Base-by-base conservation (phyloP, 2,113 vertebrate genomes). In the Microtus montanus region DNA sequence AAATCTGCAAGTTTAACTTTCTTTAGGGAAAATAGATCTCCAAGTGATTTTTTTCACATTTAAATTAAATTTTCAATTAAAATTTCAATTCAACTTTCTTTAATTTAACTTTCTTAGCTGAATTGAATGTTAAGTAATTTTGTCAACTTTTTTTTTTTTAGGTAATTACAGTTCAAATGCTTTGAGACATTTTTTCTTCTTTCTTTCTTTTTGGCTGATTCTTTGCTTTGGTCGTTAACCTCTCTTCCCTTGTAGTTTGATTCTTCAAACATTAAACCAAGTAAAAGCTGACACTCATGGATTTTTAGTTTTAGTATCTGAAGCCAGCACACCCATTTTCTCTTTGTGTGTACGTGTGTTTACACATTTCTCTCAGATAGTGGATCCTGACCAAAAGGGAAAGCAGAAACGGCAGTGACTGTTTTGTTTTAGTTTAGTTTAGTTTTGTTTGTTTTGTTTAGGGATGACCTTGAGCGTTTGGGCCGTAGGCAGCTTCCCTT, bases 101-200 rank as follows among this genome's bases (percentile, higher is more conserved):
- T n/a, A 83, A 38, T 77, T 61, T 70, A 94, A 71, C 9, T 49
- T 93, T 82, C 35, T 92, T 90, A n/a, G n/a, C n/a, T 26, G 64
- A 82, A 83, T 82, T 93, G 82, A 61, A 41, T 33, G 82, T 82
- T 92, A 90, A 90, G 38, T 75, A 85, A 90, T 87, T 94, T 78
- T 6, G 80, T 89, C n/a, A 30, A 68, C 13, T 33, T 93, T 13
- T 49, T 33, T 93, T 13, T 49, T 87, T 12, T 12, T 47, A 85
- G 5, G 35, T 54, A 90, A 94, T 68, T 74, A 44, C 0, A 87
- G 12, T 80, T 89, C 22, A 90, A 84, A 61, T 64, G 20, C 70
- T 54, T 83, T 84, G 17, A 64, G 30, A 68, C 2, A 84, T 7
- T 38, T 6, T 30, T 49, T 52, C 61, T 90, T 47, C 71, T 33